These are phyloP conservation scores for Cydia amplana DNA, from an alignment of 1,140 invertebrate species.

Conservation along the genomic window DNA sequence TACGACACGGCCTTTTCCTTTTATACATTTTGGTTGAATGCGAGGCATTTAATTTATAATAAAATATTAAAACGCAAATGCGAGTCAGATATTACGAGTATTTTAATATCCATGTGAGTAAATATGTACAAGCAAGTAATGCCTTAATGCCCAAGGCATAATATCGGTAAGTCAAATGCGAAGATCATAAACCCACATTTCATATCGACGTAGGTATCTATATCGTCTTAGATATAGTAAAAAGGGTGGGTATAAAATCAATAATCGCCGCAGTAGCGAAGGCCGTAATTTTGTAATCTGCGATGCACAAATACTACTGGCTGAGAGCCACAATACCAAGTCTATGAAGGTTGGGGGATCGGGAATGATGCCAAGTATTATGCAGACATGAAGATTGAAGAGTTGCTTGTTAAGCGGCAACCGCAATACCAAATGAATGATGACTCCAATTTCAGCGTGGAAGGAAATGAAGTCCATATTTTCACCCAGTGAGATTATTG, in stretches of 20 bases:
- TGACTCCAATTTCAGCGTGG: conserved; percentile 35
- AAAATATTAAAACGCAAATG: conserved; percentile 1
- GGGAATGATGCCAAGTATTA: conserved; percentile 65
- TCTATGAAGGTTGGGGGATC: conserved; percentile 42
- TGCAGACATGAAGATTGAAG: conserved; percentile 52
- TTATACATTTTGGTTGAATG: neutral
- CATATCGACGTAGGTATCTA: conserved; percentile 24
- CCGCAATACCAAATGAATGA: conserved; percentile 44
- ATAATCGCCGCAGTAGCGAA: conserved; percentile 31
- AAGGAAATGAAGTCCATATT: conserved; percentile 33
- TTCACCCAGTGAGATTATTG: conserved; percentile 22
- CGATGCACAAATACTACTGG: conserved; percentile 46
- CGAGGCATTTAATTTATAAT: conserved; percentile 1
- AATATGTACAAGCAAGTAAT: neutral
- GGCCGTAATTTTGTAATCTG: conserved; percentile 42
- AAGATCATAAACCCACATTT: conserved; percentile 32
- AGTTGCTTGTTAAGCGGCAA: conserved; percentile 56
- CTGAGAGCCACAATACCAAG: conserved; percentile 44
- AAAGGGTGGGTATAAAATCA: conserved; percentile 18
- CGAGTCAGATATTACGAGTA: neutral
- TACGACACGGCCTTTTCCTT: neutral
- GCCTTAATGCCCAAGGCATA: neutral
- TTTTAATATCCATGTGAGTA: conserved; percentile 11
- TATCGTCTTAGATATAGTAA: neutral
- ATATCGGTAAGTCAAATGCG: conserved; percentile 16